Evolutionary conservation across 1,140 invertebrate genomes (phyloP).

Genomic region (Leptonema lineaticorne): DNA sequence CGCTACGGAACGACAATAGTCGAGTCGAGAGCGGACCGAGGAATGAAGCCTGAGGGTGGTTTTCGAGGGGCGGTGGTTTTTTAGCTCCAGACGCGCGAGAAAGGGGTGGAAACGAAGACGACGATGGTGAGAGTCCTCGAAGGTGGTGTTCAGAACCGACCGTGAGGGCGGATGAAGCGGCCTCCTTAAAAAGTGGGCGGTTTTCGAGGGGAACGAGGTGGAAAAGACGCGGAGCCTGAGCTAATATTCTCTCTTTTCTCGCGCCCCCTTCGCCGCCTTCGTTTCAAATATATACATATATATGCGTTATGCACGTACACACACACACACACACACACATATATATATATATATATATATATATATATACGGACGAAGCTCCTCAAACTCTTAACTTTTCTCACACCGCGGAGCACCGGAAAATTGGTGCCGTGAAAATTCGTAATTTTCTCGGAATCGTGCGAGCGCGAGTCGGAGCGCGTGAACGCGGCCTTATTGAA

Average conservation of each 20-base stretch:
- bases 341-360: too few relatives aligned
- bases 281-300: too few relatives aligned
- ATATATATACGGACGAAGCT: too few relatives aligned
- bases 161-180: neutral
- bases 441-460: constrained; percentile 41
- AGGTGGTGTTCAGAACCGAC: neutral
- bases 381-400: constrained; percentile 1
- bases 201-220: neutral
- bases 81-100: constrained; percentile 37
- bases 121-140: constrained; percentile 8
- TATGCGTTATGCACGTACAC: too few relatives aligned
- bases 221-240: constrained; percentile 31
- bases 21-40: constrained; percentile 9
- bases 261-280: constrained; percentile 18
- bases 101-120: constrained; percentile 7
- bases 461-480: constrained; percentile 14
- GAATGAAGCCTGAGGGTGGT: neutral
- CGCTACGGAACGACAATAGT: constrained; percentile 29
- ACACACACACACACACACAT: too few relatives aligned
- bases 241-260: constrained; percentile 40
- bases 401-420: constrained; percentile 17
- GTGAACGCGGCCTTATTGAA: constrained; percentile 38
- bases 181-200: too few relatives aligned
- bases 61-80: constrained; percentile 33
- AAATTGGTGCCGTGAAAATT: constrained; percentile 40